A percentile compares a stretch with the other conserved stretches of the same genome.
Conservation (phyloP, 2,113 vertebrate genomes). For the Sitta europaea region DNA sequence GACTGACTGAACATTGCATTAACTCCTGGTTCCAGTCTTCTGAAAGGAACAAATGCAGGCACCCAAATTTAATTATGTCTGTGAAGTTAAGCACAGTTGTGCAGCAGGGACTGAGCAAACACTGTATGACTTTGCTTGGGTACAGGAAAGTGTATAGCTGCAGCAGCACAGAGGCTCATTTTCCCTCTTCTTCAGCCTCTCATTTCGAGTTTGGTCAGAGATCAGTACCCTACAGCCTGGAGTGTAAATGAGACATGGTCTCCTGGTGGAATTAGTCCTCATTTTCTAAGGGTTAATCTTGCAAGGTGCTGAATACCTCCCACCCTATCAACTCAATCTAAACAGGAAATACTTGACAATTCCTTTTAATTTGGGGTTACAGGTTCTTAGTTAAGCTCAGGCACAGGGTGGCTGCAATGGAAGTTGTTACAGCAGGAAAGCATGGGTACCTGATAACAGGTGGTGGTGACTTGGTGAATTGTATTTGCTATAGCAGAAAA, state of each 20-base stretch:
- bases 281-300: not conserved
- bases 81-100: not conserved
- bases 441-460: not conserved
- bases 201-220: not conserved
- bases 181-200: not conserved
- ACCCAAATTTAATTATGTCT: conserved; percentile 12
- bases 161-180: not conserved
- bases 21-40: not conserved
- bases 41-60: not conserved
- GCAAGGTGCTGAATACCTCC: not conserved
- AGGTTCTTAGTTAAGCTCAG: not conserved
- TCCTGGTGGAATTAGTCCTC: not conserved
- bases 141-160: not conserved
- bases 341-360: not conserved
- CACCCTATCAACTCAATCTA: not conserved
- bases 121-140: not conserved
- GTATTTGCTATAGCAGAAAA: conserved; percentile 9
- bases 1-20: conserved; percentile 12
- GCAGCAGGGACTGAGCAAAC: not conserved
- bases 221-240: not conserved
- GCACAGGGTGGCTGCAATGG: not conserved
- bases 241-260: not conserved
- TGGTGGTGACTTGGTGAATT: not conserved
- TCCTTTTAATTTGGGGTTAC: not conserved
- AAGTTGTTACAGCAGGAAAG: not conserved